Base-by-base conservation (phyloP, 2,888 invertebrate species). In the Geophilus truncorum region DNA sequence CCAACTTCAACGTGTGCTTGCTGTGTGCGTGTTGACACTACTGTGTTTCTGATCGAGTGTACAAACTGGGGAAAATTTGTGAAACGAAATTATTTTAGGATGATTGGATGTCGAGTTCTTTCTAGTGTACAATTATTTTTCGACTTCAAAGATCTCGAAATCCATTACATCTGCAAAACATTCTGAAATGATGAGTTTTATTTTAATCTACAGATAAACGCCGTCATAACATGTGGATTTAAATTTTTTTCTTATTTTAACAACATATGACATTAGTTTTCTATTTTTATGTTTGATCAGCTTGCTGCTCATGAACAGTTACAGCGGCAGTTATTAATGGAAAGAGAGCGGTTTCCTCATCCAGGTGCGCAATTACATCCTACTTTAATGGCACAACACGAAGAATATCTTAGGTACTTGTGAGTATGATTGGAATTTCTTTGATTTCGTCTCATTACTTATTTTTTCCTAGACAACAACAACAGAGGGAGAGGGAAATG, bases 261-360 rank as follows among this genome's bases (percentile, higher is more conserved):
- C 3, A 12, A 45, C 15, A 45, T 18, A n/a, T n/a, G n/a, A 5
- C 45, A 45, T 18, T 45, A 45, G 25, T 62, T 62, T 23, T 6
- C 2, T 21, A 62, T 25, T 23, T 10, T 23, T 62, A 23, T 28
- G 15, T 57, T 15, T 57, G 15, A 36, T 80, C 21, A 80, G 80
- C 76, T 80, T 78, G 86, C 86, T 34, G 94, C 94, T 83, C 94
- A 94, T 86, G 95, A 95, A 87, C 94, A 94, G 86, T 88, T 95
- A 83, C 94, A 94, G 88, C 90, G 95, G 83, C 94, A 95, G 86
- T 90, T 95, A 88, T 89, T 94, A 87, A 86, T 95, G 88, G 95
- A 95, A 87, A 90, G 95, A 83, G 94, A 95, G 86, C 90, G 93
- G 83, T 91, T 90, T 85, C 85, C 85, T 30, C 84, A 84, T 81